Evolutionary conservation across 2,888 invertebrate genomes (phyloP), one percentile per base, ranked within the genome.

Genomic region (Allophyes oxyacanthae): DNA sequence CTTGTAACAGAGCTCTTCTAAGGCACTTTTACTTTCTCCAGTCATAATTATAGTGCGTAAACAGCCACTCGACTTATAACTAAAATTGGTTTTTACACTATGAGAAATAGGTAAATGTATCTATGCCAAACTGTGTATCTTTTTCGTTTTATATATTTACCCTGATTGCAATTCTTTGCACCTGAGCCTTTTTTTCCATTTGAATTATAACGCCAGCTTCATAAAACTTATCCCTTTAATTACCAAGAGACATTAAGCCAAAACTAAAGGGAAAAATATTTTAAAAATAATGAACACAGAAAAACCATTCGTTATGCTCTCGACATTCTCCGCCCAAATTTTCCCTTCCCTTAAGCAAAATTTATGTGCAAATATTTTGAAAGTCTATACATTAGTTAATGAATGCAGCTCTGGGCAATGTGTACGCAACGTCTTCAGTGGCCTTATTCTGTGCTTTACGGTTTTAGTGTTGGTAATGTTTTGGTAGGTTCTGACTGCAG

Each of bases 331-430:
- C 59, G 71, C 81, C 79, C 76, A 80, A 77, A 84, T 89, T 86
- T 87, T 81, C 79, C 80, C 81, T 86, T 83, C 82, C 81, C 81
- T 84, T 84, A 83, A 88, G 81, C 83, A 78, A 87, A 91, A 92
- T 92, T 91, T 91, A 91, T 91, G 91, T 87, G 91, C 86, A 92
- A 93, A 92, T 91, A 91, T 92, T 92, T 91, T 89, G 88, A 87
- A 88, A 90, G 91, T 89, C 89, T 90, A 90, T 92, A 92, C 92
- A 93, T 93, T 92, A 92, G 91, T 92, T 93, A 93, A 93, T 93
- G 92, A 92, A 92, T 92, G 91, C 92, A 92, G 90, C 86, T 86
- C 86, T 83, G 85, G 84, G 82, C 82, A 82, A 78, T 86, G 87
- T 88, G 79, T 89, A 86, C 86, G 84, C 78, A 85, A 79, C 80